Evolutionary conservation across 2,888 invertebrate species (phyloP).

Genomic region (Netelia inedita): DNA sequence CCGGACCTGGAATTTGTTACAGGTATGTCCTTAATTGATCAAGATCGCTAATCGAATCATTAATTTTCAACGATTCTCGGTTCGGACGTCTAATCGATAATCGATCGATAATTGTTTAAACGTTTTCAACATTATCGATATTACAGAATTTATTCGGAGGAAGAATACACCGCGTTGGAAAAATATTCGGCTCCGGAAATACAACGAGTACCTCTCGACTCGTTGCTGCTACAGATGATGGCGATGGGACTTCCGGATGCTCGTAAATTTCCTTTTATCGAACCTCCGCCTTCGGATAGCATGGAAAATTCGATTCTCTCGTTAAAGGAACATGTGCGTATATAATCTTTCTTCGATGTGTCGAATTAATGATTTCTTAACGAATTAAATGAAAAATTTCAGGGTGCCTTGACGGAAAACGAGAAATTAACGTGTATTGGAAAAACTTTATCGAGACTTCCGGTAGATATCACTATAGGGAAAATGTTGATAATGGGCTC

Average conservation of each 20-base stretch:
- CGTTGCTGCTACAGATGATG: slow-evolving; percentile 96
- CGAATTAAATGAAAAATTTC: slow-evolving; percentile 63
- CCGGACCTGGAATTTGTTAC: slow-evolving; percentile 97
- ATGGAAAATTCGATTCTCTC: slow-evolving; percentile 95
- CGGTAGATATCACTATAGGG: slow-evolving; percentile 97
- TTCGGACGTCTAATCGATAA: too few species aligned
- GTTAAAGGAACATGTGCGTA: slow-evolving; percentile 93
- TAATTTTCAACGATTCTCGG: too few species aligned
- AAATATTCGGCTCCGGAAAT: slow-evolving; percentile 97
- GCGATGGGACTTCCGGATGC: slow-evolving; percentile 97
- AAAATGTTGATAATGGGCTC: slow-evolving; percentile 98
- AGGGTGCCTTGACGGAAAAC: slow-evolving; percentile 93
- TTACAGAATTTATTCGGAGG: slow-evolving; percentile 92
- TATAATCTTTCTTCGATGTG: neutral
- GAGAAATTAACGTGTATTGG: slow-evolving; percentile 95
- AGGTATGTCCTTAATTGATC: slow-evolving; percentile 72
- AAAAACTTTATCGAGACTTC: slow-evolving; percentile 93
- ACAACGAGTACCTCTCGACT: slow-evolving; percentile 96
- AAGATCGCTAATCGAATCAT: neutral
- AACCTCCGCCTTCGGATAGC: slow-evolving; percentile 94
- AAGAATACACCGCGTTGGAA: slow-evolving; percentile 92
- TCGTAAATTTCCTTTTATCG: slow-evolving; percentile 97
- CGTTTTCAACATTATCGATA: slow-evolving; percentile 10
- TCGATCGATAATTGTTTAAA: too few species aligned
- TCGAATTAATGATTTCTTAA: slow-evolving; percentile 27